A percentile compares a stretch with the other conserved stretches of the same genome.
Conservation (phyloP, 1,140 invertebrate genomes). For the Dicyema japonicum region DNA sequence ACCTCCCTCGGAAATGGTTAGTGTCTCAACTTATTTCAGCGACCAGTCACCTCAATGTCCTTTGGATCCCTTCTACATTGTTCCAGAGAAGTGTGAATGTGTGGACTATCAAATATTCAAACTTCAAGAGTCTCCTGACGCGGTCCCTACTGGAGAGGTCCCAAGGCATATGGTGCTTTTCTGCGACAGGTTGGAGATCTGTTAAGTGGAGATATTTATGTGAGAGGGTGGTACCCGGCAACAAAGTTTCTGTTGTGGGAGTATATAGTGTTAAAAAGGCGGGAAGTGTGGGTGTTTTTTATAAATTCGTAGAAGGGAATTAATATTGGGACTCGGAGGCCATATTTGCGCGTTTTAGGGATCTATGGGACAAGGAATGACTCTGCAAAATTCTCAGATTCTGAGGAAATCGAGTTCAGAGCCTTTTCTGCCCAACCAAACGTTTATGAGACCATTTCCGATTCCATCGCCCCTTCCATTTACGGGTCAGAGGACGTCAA, state of each 20-base stretch:
- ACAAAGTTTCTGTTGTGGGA: conserved; percentile 59
- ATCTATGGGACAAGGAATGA: conserved; percentile 50
- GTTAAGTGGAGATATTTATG: conserved; percentile 35
- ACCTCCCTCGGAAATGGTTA: conserved; percentile 72
- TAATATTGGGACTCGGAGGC: conserved; percentile 39
- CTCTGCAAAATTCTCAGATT: conserved; percentile 27
- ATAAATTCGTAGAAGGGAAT: not conserved
- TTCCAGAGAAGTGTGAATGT: conserved; percentile 76
- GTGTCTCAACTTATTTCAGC: no score
- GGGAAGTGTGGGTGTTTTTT: not conserved
- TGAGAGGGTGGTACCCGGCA: conserved; percentile 75
- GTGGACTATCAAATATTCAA: conserved; percentile 60
- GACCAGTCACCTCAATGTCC: no score
- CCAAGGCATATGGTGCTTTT: conserved; percentile 75
- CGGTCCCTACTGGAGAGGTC: conserved; percentile 86
- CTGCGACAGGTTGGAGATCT: conserved; percentile 35
- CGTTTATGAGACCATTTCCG: conserved; percentile 54
- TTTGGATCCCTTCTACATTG: conserved; percentile 80
- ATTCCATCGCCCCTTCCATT: conserved; percentile 78
- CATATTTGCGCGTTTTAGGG: conserved; percentile 71
- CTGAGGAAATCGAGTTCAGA: conserved; percentile 65
- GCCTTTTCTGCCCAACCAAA: conserved; percentile 45
- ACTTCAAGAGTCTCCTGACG: conserved; percentile 73
- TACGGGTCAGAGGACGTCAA: conserved; percentile 76
- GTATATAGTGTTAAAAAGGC: conserved; percentile 32